A percentile compares a stretch with the other conserved stretches of the same genome.
phyloP scores from a whole-genome alignment of 2,888 invertebrate species.

The Leptinotarsa rubiginosa region DNA sequence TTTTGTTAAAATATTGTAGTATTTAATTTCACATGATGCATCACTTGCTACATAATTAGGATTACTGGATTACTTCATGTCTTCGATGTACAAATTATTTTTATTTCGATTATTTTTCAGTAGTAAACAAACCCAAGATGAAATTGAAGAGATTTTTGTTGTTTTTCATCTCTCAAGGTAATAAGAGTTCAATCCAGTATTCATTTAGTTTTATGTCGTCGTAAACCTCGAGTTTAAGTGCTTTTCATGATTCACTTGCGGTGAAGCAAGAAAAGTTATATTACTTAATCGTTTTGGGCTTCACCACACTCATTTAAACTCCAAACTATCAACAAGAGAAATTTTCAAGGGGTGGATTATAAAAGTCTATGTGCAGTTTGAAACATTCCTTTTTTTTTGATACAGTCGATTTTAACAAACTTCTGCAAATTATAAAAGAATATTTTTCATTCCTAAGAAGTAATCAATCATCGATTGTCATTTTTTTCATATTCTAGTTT shows the following conservation, averaged over 20 bases:
- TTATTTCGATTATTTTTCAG: background rate
- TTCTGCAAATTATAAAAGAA: too few species aligned
- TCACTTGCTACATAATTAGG: too few species aligned
- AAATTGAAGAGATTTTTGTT: conserved; percentile 2
- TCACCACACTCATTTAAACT: background rate
- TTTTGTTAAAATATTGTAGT: too few species aligned
- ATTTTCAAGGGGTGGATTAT: background rate
- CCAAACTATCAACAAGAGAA: background rate
- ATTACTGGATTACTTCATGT: background rate
- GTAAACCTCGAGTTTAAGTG: background rate
- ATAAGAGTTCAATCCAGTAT: background rate
- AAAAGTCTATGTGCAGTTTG: background rate
- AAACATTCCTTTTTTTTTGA: too few species aligned
- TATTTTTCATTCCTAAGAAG: too few species aligned
- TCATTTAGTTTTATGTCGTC: background rate
- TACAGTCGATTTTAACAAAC: too few species aligned
- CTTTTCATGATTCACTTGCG: conserved; percentile 9
- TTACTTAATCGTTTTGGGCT: background rate
- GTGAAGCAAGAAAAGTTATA: background rate
- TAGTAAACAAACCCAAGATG: background rate
- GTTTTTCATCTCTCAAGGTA: background rate
- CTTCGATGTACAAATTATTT: background rate
- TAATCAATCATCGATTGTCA: too few species aligned
- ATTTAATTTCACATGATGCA: too few species aligned
- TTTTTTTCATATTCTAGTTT: too few species aligned